phyloP scores from a whole-genome alignment of 2,888 invertebrate species.

The Watsonalla cultraria region DNA sequence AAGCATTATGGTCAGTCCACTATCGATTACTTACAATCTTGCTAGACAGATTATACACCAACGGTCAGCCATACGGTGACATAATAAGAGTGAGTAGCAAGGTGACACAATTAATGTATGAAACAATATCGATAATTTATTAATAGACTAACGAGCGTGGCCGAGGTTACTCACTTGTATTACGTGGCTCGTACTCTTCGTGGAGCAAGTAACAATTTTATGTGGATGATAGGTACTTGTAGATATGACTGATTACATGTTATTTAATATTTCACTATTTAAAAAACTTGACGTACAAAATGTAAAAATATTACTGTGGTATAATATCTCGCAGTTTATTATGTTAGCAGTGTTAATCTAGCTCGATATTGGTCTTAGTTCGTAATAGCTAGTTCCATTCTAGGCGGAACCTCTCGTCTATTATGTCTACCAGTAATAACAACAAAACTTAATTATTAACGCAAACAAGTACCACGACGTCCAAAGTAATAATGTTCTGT shows the following conservation, averaged over 20 bases:
- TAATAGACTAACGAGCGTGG: too few species aligned
- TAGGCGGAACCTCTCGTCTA: conserved; percentile 22
- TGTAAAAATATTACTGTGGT: conserved; percentile 45
- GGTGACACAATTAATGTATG: too few species aligned
- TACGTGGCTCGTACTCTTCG: too few species aligned
- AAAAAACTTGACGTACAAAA: conserved; percentile 42
- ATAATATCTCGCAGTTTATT: conserved; percentile 20
- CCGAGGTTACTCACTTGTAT: too few species aligned
- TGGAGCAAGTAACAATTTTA: background rate
- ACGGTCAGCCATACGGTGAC: too few species aligned
- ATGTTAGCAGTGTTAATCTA: conserved; percentile 23
- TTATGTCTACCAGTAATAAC: conserved; percentile 39
- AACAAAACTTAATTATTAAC: conserved; percentile 56
- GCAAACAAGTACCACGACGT: conserved; percentile 48
- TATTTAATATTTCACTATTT: conserved; percentile 25
- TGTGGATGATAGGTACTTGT: conserved; percentile 1
- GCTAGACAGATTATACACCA: too few species aligned
- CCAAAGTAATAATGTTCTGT: conserved; percentile 52
- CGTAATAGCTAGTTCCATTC: background rate
- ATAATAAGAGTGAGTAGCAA: too few species aligned
- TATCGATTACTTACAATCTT: too few species aligned
- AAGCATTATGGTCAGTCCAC: too few species aligned
- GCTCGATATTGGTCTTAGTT: conserved; percentile 8
- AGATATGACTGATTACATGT: conserved; percentile 8
- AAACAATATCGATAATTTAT: too few species aligned